Conservation (phyloP, 1,140 invertebrate genomes). For the Neuroterus valhalla region DNA sequence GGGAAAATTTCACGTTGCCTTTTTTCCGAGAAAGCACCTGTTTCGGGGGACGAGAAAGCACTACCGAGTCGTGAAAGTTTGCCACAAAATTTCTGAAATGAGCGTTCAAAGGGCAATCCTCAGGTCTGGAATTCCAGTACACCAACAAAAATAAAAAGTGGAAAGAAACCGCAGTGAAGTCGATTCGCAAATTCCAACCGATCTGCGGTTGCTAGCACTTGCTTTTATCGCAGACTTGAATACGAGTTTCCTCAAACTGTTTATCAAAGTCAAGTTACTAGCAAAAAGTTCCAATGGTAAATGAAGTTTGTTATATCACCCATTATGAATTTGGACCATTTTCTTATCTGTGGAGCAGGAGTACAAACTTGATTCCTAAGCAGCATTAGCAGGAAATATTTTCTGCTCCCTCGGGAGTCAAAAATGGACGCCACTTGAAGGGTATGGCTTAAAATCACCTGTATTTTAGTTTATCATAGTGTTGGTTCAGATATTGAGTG, state of each 20-base stretch:
- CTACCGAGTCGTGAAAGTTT: constrained; percentile 14
- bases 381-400: too few relatives aligned
- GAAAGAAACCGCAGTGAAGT: constrained; percentile 1
- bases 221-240: neutral
- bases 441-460: too few relatives aligned
- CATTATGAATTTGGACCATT: too few relatives aligned
- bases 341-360: too few relatives aligned
- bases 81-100: constrained; percentile 21
- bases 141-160: constrained; percentile 12
- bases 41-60: neutral
- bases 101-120: constrained; percentile 2
- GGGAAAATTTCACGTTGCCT: neutral
- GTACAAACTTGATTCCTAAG: too few relatives aligned
- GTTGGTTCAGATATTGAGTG: too few relatives aligned
- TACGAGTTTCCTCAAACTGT: neutral
- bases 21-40: neutral
- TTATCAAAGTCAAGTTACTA: neutral
- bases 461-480: too few relatives aligned
- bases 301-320: too few relatives aligned
- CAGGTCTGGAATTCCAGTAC: constrained; percentile 22
- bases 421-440: too few relatives aligned
- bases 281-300: neutral
- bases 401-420: too few relatives aligned
- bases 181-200: neutral
- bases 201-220: neutral